These are phyloP conservation scores for Tetropium fuscum DNA, from an alignment of 2,888 invertebrate genomes.

Conservation along the genomic window DNA sequence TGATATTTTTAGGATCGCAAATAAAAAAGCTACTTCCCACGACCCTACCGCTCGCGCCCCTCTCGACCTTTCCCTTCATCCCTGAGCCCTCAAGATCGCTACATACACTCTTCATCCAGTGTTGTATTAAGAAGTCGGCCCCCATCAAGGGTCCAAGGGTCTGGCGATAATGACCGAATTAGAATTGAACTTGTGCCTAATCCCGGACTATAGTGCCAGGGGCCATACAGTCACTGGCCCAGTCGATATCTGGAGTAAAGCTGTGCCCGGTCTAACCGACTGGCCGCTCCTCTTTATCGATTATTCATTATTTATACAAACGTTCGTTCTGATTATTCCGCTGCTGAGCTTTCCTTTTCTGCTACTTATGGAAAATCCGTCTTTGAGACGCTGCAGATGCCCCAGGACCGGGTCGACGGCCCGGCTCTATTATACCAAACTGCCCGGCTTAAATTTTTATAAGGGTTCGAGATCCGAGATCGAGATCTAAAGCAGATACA, in stretches of 20 bases:
- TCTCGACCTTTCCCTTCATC: neutral
- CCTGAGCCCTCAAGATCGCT: neutral
- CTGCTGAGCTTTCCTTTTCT: conserved; percentile 61
- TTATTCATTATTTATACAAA: conserved; percentile 67
- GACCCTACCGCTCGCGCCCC: neutral
- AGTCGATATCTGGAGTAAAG: conserved; percentile 67
- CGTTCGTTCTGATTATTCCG: conserved; percentile 65
- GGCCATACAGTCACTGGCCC: conserved; percentile 58
- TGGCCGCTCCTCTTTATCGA: conserved; percentile 62
- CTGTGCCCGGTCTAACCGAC: conserved; percentile 60
- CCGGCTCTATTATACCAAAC: neutral
- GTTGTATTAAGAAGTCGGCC: neutral
- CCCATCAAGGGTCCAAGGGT: conserved; percentile 10
- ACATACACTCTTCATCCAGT: neutral
- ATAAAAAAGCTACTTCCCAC: neutral
- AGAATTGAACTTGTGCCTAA: conserved; percentile 48
- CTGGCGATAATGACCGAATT: conserved; percentile 49
- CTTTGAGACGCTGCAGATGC: neutral
- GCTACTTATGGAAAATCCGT: conserved; percentile 52
- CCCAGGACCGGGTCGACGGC: conserved; percentile 1
- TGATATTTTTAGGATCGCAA: too few relatives aligned
- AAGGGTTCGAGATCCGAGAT: too few relatives aligned
- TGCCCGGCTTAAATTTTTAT: too few relatives aligned
- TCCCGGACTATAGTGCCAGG: conserved; percentile 58
- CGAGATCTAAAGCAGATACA: too few relatives aligned